phyloP scores from a whole-genome alignment of 2,888 invertebrate genomes.

The Cremastinae sp. region DNA sequence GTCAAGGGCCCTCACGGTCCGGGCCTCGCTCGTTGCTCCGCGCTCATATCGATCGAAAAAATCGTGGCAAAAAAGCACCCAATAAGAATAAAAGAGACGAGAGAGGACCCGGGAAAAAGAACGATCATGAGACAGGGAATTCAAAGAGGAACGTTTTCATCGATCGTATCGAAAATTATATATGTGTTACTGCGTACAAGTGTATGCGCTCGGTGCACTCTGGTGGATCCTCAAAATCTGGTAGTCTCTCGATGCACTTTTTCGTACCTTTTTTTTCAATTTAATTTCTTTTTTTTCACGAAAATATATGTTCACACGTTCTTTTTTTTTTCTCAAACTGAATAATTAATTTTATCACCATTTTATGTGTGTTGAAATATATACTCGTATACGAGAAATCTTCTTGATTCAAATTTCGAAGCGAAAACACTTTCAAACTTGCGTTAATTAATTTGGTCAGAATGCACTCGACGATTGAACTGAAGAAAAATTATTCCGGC shows the following conservation, averaged over 20 bases:
- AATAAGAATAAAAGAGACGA: conserved; percentile 2
- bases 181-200: neutral
- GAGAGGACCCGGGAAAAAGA: neutral
- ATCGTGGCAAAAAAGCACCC: conserved; percentile 2
- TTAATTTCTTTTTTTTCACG: neutral
- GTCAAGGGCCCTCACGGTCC: conserved; percentile 4
- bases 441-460: too few relatives aligned
- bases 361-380: too few relatives aligned
- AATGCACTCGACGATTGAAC: too few relatives aligned
- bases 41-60: conserved; percentile 47
- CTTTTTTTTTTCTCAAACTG: conserved; percentile 12
- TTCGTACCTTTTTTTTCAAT: conserved; percentile 13
- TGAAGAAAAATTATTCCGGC: too few relatives aligned
- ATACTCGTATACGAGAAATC: too few relatives aligned
- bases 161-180: conserved; percentile 43
- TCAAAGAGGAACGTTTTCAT: conserved; percentile 41
- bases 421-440: too few relatives aligned
- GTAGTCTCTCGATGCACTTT: conserved; percentile 19
- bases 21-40: neutral
- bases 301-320: neutral
- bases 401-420: too few relatives aligned
- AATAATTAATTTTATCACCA: too few relatives aligned
- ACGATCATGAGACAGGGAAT: conserved; percentile 22
- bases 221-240: conserved; percentile 18
- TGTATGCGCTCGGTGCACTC: conserved; percentile 37